Percentiles rank a stretch among this genome's conserved stretches.
phyloP scores from a whole-genome alignment of 2,113 vertebrate species.

The Elaphurus davidianus region DNA sequence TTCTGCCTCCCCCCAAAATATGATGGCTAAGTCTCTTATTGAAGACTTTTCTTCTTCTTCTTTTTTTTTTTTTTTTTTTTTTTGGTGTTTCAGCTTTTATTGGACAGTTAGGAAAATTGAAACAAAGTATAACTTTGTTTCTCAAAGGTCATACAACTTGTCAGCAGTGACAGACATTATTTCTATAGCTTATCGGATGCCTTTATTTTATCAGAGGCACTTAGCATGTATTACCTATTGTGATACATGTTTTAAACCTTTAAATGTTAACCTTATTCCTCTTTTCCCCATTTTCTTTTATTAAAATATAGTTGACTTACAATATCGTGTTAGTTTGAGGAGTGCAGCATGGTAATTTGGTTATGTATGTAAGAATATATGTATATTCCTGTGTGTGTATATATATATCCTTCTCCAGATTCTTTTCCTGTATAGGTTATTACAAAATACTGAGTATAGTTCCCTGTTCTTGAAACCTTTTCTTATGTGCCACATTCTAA shows the following conservation, averaged over 20 bases:
- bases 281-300: neutral
- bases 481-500: neutral
- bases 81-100: neutral
- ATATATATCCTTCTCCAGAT: neutral
- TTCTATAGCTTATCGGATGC: neutral
- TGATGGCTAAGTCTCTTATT: neutral
- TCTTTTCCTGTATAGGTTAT: neutral
- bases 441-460: neutral
- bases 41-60: neutral
- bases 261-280: neutral
- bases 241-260: neutral
- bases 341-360: neutral
- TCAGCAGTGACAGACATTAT: neutral
- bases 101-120: neutral
- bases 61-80: neutral
- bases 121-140: neutral
- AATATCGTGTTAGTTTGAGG: neutral
- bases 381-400: neutral
- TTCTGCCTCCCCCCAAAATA: neutral
- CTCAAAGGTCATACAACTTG: neutral
- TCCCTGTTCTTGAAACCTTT: neutral
- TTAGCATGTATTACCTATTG: neutral
- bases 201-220: neutral
- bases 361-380: neutral
- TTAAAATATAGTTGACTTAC: neutral